Conservation (phyloP, 2,888 invertebrate species). For the Oeneis ivallda region DNA sequence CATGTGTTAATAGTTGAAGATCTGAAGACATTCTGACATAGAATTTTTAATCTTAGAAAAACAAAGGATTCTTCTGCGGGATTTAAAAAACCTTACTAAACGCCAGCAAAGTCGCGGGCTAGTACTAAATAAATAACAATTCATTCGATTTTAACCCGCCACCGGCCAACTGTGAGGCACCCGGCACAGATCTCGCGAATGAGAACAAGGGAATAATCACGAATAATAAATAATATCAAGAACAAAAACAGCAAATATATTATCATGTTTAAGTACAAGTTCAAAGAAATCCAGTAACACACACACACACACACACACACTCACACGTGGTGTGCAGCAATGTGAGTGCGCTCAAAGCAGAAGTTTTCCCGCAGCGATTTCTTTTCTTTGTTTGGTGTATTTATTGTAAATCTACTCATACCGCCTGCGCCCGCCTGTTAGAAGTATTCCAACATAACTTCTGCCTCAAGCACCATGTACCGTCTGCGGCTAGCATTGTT, state of each 20-base stretch:
- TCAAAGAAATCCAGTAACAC: constrained; percentile 27
- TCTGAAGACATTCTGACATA: too few relatives aligned
- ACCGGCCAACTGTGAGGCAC: too few relatives aligned
- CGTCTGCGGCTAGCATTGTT: constrained; percentile 38
- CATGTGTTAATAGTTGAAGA: too few relatives aligned
- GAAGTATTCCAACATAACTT: constrained; percentile 80
- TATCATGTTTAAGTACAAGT: not conserved
- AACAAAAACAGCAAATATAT: constrained; percentile 4
- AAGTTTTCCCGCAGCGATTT: constrained; percentile 79
- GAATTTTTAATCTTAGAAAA: too few relatives aligned
- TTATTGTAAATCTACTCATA: constrained; percentile 82
- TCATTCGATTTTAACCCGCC: too few relatives aligned
- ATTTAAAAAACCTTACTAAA: too few relatives aligned
- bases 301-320: constrained; percentile 29
- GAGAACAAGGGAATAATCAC: too few relatives aligned
- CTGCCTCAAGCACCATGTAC: constrained; percentile 58
- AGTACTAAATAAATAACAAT: too few relatives aligned
- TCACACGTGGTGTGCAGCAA: constrained; percentile 47
- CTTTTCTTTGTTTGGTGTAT: constrained; percentile 81
- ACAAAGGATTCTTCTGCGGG: too few relatives aligned
- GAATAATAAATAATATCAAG: not conserved
- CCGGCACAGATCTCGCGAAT: too few relatives aligned
- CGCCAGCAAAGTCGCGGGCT: too few relatives aligned
- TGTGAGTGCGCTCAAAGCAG: constrained; percentile 65
- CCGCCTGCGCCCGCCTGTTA: constrained; percentile 64